phyloP scores from a whole-genome alignment of 2,797 vertebrate genomes.

The Galago senegalensis region DNA sequence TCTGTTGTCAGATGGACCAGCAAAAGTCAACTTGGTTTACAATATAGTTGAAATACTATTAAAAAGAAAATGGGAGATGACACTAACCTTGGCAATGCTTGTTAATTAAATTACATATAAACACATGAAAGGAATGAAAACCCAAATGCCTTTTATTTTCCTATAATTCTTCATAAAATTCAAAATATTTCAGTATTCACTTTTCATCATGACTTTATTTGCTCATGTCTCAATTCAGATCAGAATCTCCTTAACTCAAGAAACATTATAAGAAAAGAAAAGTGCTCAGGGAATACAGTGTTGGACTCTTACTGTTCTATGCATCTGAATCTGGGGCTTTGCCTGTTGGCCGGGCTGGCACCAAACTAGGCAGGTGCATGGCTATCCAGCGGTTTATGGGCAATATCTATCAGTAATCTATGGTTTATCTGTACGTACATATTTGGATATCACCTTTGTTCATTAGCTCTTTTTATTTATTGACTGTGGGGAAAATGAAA shows the following conservation, averaged over 20 bases:
- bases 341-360: background rate
- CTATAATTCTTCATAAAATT: conserved; percentile 24
- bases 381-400: background rate
- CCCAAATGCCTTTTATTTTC: background rate
- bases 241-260: background rate
- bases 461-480: background rate
- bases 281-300: background rate
- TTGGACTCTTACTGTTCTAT: background rate
- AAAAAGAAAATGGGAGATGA: background rate
- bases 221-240: background rate
- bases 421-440: background rate
- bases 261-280: background rate
- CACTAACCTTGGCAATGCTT: background rate
- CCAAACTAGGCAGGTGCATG: background rate
- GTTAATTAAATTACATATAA: conserved; percentile 26
- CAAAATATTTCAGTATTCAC: conserved; percentile 10
- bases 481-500: background rate
- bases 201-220: background rate
- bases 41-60: conserved; percentile 1
- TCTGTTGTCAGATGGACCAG: background rate
- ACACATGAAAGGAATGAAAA: conserved; percentile 54
- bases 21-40: conserved; percentile 13
- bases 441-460: background rate
- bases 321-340: background rate
- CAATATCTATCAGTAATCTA: background rate